Percentiles rank a stretch among this genome's conserved stretches.
Conservation (phyloP, 37 sponge, comb jelly and placozoan genomes). For the Tethya wilhelma region DNA sequence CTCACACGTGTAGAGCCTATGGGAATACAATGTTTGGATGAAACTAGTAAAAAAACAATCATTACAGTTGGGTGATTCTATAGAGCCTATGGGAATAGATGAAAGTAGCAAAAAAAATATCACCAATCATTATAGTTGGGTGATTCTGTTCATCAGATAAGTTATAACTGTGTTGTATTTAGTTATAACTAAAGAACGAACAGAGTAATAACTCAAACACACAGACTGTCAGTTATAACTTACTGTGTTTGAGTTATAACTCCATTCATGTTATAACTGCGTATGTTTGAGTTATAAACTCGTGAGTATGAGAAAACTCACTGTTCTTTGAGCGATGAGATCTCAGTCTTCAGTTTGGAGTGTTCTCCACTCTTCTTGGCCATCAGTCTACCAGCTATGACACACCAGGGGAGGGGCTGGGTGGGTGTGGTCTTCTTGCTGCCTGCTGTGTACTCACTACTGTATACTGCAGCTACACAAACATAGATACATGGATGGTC, state of each 20-base stretch:
- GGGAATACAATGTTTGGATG: neutral
- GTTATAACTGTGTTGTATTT: too few relatives aligned
- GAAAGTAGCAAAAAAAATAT: too few relatives aligned
- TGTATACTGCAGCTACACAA: slow-evolving; percentile 50
- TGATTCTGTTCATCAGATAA: too few relatives aligned
- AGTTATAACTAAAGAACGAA: too few relatives aligned
- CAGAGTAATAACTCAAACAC: too few relatives aligned
- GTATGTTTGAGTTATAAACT: neutral
- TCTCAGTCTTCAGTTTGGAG: slow-evolving; percentile 33
- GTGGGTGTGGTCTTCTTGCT: neutral
- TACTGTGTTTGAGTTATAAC: neutral
- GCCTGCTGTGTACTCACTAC: slow-evolving; percentile 30
- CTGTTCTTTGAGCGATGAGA: slow-evolving; percentile 53
- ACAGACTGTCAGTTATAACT: too few relatives aligned
- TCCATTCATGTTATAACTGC: neutral
- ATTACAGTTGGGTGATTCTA: neutral
- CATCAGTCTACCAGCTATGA: slow-evolving; percentile 45
- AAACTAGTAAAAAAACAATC: neutral
- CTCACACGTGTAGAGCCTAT: slow-evolving; percentile 58
- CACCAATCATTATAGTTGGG: too few relatives aligned
- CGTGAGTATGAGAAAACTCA: slow-evolving; percentile 7
- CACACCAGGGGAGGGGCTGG: slow-evolving; percentile 53
- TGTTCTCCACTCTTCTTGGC: slow-evolving; percentile 28
- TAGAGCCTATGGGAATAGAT: too few relatives aligned
- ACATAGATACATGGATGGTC: neutral